A percentile compares a stretch with the other conserved stretches of the same genome.
phyloP scores from a whole-genome alignment of 2,888 invertebrate genomes.

The Clunio marinus region DNA sequence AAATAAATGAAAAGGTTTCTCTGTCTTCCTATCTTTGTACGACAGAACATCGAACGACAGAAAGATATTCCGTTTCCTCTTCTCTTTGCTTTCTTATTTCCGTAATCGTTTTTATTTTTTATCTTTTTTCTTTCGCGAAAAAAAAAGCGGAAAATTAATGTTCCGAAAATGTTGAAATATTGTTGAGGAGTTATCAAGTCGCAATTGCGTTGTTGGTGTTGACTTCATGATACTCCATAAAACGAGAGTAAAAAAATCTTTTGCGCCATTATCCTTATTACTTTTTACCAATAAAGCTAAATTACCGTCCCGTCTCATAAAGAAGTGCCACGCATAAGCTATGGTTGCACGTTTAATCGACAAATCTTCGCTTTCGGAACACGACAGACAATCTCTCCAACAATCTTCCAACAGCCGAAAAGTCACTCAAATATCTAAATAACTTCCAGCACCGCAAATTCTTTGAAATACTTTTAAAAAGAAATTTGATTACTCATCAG shows the following conservation, averaged over 20 bases:
- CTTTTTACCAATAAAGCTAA: conserved; percentile 25
- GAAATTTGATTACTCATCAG: conserved; percentile 6
- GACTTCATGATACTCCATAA: conserved; percentile 23
- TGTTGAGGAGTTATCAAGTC: conserved; percentile 26
- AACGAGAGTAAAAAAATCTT: neutral
- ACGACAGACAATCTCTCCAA: neutral
- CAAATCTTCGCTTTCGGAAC: neutral
- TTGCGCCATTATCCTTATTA: conserved; percentile 25
- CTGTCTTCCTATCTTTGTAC: neutral
- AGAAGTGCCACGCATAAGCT: neutral
- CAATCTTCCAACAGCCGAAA: neutral
- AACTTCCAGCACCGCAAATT: neutral
- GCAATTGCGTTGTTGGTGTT: conserved; percentile 31
- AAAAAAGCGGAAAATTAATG: conserved; percentile 28
- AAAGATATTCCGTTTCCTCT: neutral
- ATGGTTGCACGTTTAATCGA: neutral
- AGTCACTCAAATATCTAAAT: neutral
- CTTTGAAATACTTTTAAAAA: neutral
- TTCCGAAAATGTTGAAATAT: conserved; percentile 35
- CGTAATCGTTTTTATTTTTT: conserved; percentile 28
- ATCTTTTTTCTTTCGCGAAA: neutral
- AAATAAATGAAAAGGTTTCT: conserved; percentile 34
- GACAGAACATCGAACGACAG: too few relatives aligned
- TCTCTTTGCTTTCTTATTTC: conserved; percentile 14
- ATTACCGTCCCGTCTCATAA: neutral